These are phyloP conservation scores for Scomberomorus guttatus DNA, from an alignment of 2,797 vertebrate genomes.

Conservation along the genomic window DNA sequence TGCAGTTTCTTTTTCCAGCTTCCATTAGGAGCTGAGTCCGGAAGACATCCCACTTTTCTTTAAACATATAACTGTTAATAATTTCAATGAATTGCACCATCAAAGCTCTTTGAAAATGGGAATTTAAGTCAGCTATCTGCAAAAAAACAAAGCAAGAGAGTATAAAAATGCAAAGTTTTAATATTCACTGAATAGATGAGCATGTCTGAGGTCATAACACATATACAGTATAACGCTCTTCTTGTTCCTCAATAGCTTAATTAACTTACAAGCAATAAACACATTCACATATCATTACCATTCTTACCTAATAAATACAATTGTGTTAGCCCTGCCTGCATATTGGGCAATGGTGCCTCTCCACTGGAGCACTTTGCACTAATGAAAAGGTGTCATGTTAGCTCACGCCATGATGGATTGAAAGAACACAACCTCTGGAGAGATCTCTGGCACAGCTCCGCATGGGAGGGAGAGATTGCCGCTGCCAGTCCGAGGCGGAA, in stretches of 20 bases:
- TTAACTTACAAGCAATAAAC: constrained; percentile 31
- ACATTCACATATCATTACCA: constrained; percentile 29
- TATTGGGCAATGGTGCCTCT: constrained; percentile 26
- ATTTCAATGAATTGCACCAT: constrained; percentile 13
- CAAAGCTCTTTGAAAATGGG: neutral
- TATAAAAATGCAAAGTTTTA: neutral
- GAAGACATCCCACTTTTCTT: constrained; percentile 4
- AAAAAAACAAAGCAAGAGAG: neutral
- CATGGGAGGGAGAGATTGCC: constrained; percentile 28
- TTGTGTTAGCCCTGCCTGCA: constrained; percentile 14
- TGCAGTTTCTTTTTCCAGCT: constrained; percentile 52
- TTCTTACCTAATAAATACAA: constrained; percentile 25
- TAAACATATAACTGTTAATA: constrained; percentile 3
- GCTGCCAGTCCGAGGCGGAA: constrained; percentile 29
- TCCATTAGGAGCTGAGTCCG: constrained; percentile 28
- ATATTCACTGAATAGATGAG: neutral
- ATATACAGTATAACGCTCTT: neutral
- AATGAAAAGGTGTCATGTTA: constrained; percentile 78
- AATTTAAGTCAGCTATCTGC: neutral
- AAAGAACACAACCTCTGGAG: constrained; percentile 62
- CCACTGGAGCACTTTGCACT: constrained; percentile 74
- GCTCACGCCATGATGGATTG: constrained; percentile 73
- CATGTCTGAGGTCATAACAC: neutral
- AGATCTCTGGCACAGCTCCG: constrained; percentile 61
- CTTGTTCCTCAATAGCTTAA: constrained; percentile 2